Percentiles rank a stretch among this genome's conserved stretches.
phyloP scores from a whole-genome alignment of 1,140 invertebrate genomes.

The Scylla paramamosain region DNA sequence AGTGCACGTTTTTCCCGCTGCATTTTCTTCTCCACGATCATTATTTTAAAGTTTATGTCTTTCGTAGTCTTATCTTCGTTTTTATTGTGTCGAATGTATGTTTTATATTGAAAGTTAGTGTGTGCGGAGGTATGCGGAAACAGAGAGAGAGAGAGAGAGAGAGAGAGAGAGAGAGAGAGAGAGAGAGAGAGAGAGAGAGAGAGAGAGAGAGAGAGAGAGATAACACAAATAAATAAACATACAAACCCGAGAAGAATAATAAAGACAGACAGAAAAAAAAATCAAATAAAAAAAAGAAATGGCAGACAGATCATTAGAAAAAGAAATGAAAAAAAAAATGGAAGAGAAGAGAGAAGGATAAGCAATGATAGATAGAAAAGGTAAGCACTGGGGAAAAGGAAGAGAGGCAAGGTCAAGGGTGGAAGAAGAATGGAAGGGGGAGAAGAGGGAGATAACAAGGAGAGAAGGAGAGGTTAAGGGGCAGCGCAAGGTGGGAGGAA shows the following conservation, averaged over 20 bases:
- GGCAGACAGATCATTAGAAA: not conserved
- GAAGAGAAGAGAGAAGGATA: not conserved
- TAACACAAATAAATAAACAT: not conserved
- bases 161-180: slow-evolving; percentile 29
- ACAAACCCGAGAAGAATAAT: not conserved
- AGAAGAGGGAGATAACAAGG: not conserved
- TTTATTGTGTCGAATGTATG: not conserved
- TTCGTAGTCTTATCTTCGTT: not conserved
- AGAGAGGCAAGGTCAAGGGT: not conserved
- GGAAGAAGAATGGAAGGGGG: not conserved
- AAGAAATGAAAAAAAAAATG: not conserved
- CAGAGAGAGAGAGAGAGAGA: slow-evolving; percentile 24
- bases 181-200: slow-evolving; percentile 35
- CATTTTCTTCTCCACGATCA: not conserved
- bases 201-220: slow-evolving; percentile 27
- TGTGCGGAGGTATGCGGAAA: not conserved
- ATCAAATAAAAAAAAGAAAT: not conserved
- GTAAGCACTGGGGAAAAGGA: not conserved
- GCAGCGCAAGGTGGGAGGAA: not conserved
- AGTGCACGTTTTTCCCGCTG: not conserved
- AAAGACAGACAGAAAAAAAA: not conserved
- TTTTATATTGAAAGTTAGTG: not conserved
- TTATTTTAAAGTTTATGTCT: not conserved
- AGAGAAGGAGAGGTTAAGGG: not conserved
- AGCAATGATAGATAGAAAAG: too few relatives aligned